Evolutionary conservation across 2,797 vertebrate species (phyloP).

Genomic region (Simalia tracyae): DNA sequence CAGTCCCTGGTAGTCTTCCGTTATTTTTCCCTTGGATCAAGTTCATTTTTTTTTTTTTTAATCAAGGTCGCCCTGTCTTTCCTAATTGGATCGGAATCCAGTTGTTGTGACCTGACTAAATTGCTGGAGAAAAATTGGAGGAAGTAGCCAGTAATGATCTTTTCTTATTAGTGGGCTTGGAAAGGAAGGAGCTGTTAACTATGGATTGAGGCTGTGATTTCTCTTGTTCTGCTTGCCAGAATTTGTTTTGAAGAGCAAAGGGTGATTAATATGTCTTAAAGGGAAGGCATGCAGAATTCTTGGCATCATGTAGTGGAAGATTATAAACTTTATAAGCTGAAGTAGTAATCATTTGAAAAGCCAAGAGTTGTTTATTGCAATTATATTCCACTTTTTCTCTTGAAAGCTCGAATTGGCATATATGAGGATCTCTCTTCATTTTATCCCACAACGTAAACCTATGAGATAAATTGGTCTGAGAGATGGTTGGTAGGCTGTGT

Average conservation of each 20-base stretch:
- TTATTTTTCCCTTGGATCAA: neutral
- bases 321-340: conserved; percentile 34
- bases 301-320: neutral
- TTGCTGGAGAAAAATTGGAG: conserved; percentile 7
- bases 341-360: neutral
- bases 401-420: neutral
- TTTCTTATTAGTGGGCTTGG: neutral
- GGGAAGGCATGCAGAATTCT: conserved; percentile 32
- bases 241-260: neutral
- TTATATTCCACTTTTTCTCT: neutral
- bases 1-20: neutral
- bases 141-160: neutral
- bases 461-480: neutral
- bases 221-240: neutral
- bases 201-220: neutral
- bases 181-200: neutral
- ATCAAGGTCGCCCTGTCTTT: neutral
- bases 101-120: neutral
- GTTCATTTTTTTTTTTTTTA: neutral
- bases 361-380: conserved; percentile 12
- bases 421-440: neutral
- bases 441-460: neutral
- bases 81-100: neutral
- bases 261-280: neutral
- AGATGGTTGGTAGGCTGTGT: neutral